Evolutionary conservation across 2,888 invertebrate genomes (phyloP), one percentile per base, ranked within the genome.

Genomic region (Tetragonisca angustula): DNA sequence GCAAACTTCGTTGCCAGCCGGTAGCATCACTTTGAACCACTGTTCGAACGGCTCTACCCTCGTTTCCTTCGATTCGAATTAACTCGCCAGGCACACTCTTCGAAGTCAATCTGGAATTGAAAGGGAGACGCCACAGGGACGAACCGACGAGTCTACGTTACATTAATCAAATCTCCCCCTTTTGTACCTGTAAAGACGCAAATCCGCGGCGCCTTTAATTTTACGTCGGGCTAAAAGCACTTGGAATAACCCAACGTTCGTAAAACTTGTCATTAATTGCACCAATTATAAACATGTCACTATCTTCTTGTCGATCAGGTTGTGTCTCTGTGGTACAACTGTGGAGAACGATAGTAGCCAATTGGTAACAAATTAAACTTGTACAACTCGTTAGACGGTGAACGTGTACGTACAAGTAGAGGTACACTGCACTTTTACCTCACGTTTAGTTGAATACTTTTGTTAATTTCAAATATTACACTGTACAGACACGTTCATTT

Each of bases 41-140:
- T n/a, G 19, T 62, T 74, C 52, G 64, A 74, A 74, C 13, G 19
- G 52, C 52, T 65, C 24, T 36, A 32, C 27, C 19, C 64, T 27
- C 36, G 52, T 54, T 65, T 36, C n/a, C 64, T 52, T 64, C 64
- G 64, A 74, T 65, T 36, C 27, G 64, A 64, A 74, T 74, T 65
- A 74, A 74, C 36, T 65, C 52, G 74, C 5, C 19, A 13, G 64
- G 19, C n/a, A 74, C 64, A 49, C 15, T 62, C 32, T 50, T 32
- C n/a, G 21, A 73, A 9, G 50, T n/a, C 36, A 36, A 74, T 74
- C 52, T 19, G 24, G 15, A 74, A 74, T 73, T 61, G 64, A 24
- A 36, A 36, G 27, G 21, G 32, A 74, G 52, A 17, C 36, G 36
- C 36, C 13, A 13, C 13, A 43, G 17, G 70, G 5, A 9, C 50